Evolutionary conservation across 2,113 vertebrate genomes (phyloP).

Genomic region (Serranochromis macrocephalus): DNA sequence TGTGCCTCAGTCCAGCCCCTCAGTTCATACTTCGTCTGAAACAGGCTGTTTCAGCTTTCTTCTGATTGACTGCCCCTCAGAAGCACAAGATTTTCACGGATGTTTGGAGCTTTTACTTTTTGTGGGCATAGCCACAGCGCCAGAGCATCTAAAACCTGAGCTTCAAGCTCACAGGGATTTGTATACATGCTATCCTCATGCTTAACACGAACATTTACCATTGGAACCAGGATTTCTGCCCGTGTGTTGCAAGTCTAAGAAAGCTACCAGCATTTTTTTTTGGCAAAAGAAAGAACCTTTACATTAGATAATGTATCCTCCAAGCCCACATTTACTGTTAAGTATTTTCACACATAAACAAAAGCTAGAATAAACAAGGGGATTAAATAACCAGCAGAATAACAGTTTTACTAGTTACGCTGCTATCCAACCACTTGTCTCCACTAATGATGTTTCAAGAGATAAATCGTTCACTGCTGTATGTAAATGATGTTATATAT

Average conservation of each 20-base stretch:
- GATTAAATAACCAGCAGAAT: not conserved
- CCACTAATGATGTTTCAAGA: not conserved
- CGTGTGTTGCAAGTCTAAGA: accelerated
- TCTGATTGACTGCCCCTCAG: not conserved
- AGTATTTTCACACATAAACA: not conserved
- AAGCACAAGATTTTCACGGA: accelerated
- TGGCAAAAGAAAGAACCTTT: not conserved
- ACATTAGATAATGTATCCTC: not conserved
- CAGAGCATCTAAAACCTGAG: not conserved
- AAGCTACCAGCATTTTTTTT: accelerated
- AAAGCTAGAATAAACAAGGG: not conserved
- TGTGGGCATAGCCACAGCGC: not conserved
- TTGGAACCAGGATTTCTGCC: not conserved
- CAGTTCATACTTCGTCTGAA: not conserved
- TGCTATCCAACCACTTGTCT: not conserved
- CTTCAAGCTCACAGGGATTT: not conserved
- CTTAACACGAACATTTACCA: not conserved
- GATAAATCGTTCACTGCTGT: not conserved
- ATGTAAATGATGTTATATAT: not conserved
- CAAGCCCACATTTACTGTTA: not conserved
- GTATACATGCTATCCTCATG: not conserved
- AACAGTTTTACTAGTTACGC: not conserved
- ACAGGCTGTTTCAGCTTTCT: not conserved
- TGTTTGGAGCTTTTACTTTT: not conserved
- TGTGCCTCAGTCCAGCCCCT: not conserved